These are phyloP conservation scores for Axis porcinus DNA, from an alignment of 2,113 vertebrate species.

Conservation along the genomic window DNA sequence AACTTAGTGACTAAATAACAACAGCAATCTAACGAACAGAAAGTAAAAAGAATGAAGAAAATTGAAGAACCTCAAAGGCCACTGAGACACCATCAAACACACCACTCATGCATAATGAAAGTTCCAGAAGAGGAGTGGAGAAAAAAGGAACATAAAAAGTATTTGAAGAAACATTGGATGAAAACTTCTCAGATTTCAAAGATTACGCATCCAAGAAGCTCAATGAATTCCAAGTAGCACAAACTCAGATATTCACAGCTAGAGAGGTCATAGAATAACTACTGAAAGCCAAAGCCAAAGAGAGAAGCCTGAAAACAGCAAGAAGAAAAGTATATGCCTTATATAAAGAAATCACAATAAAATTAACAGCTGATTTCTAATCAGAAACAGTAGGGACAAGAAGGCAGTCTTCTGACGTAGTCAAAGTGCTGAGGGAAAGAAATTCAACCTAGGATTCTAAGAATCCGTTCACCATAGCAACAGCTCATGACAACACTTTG, in stretches of 20 bases:
- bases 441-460: neutral
- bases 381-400: neutral
- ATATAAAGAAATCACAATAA: neutral
- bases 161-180: neutral
- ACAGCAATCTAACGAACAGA: neutral
- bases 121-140: neutral
- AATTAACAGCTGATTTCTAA: neutral
- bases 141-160: neutral
- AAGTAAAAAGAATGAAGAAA: neutral
- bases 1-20: neutral
- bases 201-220: neutral
- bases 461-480: neutral
- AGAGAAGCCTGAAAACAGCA: neutral
- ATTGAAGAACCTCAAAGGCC: neutral
- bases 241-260: neutral
- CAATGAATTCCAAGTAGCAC: neutral
- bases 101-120: neutral
- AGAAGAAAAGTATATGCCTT: neutral
- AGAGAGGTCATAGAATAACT: neutral
- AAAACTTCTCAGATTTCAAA: conserved; percentile 11
- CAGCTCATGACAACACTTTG: neutral
- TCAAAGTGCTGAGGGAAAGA: neutral
- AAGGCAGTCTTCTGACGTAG: neutral
- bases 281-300: neutral
- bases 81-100: neutral